Base-by-base conservation (phyloP, 2,113 vertebrate species). In the Chaetodon auriga region DNA sequence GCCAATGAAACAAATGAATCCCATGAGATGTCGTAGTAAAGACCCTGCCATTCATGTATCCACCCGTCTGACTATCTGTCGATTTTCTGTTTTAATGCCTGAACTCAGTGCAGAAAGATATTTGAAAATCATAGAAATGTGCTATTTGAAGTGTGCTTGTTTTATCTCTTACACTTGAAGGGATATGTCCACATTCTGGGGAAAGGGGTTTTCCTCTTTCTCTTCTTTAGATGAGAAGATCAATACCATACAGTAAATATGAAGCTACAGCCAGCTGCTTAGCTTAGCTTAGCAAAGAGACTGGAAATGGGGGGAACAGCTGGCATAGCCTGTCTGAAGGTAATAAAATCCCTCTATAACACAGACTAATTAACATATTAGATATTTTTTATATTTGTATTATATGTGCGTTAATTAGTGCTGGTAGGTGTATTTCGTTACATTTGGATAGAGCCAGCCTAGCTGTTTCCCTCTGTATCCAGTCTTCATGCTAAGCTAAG, bases 1-100 rank as follows among this genome's bases (percentile, higher is more conserved):
- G 85, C 90, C 86, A 87, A 74, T 88, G 85, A 92, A 90, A 85
- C 48, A 85, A 90, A 89, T 88, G 86, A 91, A 86, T 78, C 90
- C 75, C 82, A 14, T 21, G 87, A 81, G 79, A 86, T 30, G 36
- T 75, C 77, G 43, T 3, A 41, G 57, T 23, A 78, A 82, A 66
- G 53, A 79, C 49, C 79, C 49, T 58, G 63, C 19, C 68, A 36
- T 68, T 74, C 43, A 73, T 11, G 18, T 53, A 14, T 77, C 79
- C 6, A 0, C 78, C 65, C 14, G 4, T 86, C 72, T n/a, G 7
- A 63, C 48, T 25, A 8, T 55, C 48, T 45, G 9, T 23, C 1
- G 2, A 73, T 70, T 79, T 62, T 76, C 25, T 30, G 7, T 53
- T 62, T 48, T 53, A 57, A 41, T 19, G 25, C 4, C 58, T 49